Evolutionary conservation across 2,113 vertebrate species (phyloP), one percentile per base, ranked within the genome.

Genomic region (Ascaphus truei): DNA sequence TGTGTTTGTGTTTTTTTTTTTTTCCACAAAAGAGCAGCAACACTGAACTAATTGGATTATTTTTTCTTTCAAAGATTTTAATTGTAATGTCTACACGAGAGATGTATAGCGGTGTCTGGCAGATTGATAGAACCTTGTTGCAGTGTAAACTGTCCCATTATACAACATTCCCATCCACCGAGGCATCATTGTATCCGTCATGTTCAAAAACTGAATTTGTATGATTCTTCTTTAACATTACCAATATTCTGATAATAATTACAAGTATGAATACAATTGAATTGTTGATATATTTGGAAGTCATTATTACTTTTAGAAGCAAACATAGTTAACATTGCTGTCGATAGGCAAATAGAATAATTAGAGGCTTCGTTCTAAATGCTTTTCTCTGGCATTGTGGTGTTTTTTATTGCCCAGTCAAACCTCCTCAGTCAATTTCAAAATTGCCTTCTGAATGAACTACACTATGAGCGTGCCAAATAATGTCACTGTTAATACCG

Each of bases 311-410:
- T 61, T 61, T 52, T 52, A 71, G 67, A 61, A 29, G 56, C 33
- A 8, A 45, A 92, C 93, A 92, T 95, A 92, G 93, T 92, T 89
- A 88, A 87, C 93, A 93, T 94, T 91, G 87, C 90, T 78, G 93
- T 91, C 94, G 93, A 95, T 95, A 95, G 94, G 93, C 94, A 96
- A 96, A 96, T 93, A 92, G 92, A 92, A 92, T 96, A 95, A 96
- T 94, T 93, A 93, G 79, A 84, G 86, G 86, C 85, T 85, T 92
- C 89, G 78, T 85, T 82, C 84, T 86, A 90, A 92, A 86, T 91
- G 89, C 88, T 87, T 86, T 77, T 91, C 80, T 69, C 86, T 91
- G 88, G 86, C 87, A 88, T 84, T 85, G 87, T 85, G 81, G 87
- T 84, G 86, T 84, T 75, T 92, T 97, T 95, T 95, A 96, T 95